Base-by-base conservation (phyloP, 2,888 invertebrate genomes). In the Orthosia cruda region DNA sequence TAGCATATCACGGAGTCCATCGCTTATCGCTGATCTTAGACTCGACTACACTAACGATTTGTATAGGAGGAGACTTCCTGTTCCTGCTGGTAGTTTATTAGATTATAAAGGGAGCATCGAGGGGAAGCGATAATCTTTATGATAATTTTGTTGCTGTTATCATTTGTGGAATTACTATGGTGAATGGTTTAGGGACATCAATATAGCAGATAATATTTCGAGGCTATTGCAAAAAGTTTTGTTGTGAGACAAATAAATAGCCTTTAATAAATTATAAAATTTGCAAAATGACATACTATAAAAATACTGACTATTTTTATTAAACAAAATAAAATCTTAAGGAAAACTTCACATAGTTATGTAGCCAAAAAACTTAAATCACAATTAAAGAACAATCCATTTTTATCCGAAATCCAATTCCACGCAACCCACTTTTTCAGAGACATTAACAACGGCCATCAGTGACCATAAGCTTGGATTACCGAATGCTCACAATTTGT, bases 401-500 rank as follows among this genome's bases (percentile, higher is more conserved):
- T 26, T 26, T 26, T 2, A 26, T 26, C 26, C 26, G 26, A 55
- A 72, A 81, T 57, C 77, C 71, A 79, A 79, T 79, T 81, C 40
- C 68, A 66, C 71, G 52, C 69, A 75, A 75, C 66, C 68, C 52
- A 76, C 58, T 86, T 87, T 86, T 79, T 73, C 67, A 76, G 67
- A 71, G 57, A 85, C 85, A 90, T 90, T 91, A 90, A 83, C 80
- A 74, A 76, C 62, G 72, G 62, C 77, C 87, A 88, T 91, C 89
- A 89, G 86, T 87, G 81, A 81, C 87, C 88, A 91, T 89, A 89
- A 91, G 86, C 88, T 83, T 76, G 88, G 91, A 90, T 92, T 91
- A 91, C 87, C 67, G 77, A 87, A 88, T 87, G 87, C 83, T 84
- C 83, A 77, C 90, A 88, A 92, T 91, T 92, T 92, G 89, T 92